Evolutionary conservation across 30 jellyfish, hydroid and myxozoan genomes (phyloP), one percentile per base, ranked within the genome.

Genomic region (Mastigias papua): DNA sequence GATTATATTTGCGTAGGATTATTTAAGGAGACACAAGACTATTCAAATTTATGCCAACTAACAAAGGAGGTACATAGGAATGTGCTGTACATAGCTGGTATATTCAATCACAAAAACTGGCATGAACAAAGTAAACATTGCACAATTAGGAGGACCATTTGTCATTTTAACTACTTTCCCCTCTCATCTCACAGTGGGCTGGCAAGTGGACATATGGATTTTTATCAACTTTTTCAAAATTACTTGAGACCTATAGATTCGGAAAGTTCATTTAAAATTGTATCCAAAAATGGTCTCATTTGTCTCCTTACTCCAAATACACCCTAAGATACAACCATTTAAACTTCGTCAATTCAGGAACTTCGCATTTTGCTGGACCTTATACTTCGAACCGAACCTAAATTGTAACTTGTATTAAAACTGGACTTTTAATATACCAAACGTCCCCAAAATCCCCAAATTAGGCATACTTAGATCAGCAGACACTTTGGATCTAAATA

Each of bases 171-270:
- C n/a, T n/a, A n/a, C n/a, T n/a, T n/a, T n/a, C n/a, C n/a, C n/a
- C n/a, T n/a, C n/a, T n/a, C n/a, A n/a, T n/a, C n/a, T n/a, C 77
- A 66, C 77, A 66, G 77, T 66, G 48, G 77, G 77, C 77, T 66
- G 77, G 77, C 77, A 10, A 66, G 77, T 25, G 77, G 77, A 23
- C 48, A 23, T 66, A 66, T 66, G 48, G 77, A 23, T 15, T 66
- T 66, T 66, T 66, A 66, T 46, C 77, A 66, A 66, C 77, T 66
- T 66, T 33, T 25, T 66, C 77, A 66, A 66, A 66, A 13, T 16
- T 5, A 10, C 5, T 10, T 20, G 48, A 66, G 29, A 66, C 77
- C 77, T 4, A 28, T 15, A 66, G 17, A 66, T 66, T 20, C 5
- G 48, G 23, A 66, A 6, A 62, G 73, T 23, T 62, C 34, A 62